A percentile compares a stretch with the other conserved stretches of the same genome.
phyloP scores from a whole-genome alignment of 1,140 invertebrate species.

The Luehdorfia chinensis region DNA sequence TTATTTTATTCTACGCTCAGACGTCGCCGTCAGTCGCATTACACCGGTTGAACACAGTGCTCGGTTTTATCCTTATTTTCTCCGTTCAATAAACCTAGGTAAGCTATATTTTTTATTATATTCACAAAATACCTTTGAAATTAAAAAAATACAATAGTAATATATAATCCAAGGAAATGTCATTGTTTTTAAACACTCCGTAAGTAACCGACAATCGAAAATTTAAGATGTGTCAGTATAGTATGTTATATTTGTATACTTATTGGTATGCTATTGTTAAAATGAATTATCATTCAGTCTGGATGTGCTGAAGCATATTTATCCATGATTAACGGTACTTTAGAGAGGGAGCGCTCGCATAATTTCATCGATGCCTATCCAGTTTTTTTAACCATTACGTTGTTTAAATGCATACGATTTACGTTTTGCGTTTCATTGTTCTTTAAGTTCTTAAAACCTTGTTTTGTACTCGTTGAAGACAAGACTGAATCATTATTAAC shows the following conservation, averaged over 20 bases:
- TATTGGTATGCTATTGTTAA: too few species aligned
- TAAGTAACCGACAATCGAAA: too few species aligned
- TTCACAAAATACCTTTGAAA: too few species aligned
- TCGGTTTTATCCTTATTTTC: conserved; percentile 34
- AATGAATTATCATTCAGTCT: too few species aligned
- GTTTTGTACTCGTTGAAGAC: not conserved
- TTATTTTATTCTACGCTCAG: conserved; percentile 19
- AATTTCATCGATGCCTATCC: conserved; percentile 41
- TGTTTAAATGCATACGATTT: conserved; percentile 24
- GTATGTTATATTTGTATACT: too few species aligned
- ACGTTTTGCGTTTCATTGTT: conserved; percentile 21
- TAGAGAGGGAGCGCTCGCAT: conserved; percentile 41
- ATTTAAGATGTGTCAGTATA: too few species aligned
- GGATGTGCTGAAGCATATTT: too few species aligned
- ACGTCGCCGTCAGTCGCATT: conserved; percentile 44
- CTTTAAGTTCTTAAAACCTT: too few species aligned
- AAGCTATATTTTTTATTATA: conserved; percentile 31
- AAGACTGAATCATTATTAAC: not conserved
- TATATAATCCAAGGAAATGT: too few species aligned
- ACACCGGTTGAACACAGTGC: conserved; percentile 42
- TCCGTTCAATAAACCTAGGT: conserved; percentile 47
- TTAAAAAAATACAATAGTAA: too few species aligned
- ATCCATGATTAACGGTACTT: too few species aligned
- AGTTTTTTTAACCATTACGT: conserved; percentile 27
- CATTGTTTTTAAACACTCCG: too few species aligned